Evolutionary conservation across 2,888 invertebrate genomes (phyloP), one percentile per base, ranked within the genome.

Genomic region (Melieria picta): DNA sequence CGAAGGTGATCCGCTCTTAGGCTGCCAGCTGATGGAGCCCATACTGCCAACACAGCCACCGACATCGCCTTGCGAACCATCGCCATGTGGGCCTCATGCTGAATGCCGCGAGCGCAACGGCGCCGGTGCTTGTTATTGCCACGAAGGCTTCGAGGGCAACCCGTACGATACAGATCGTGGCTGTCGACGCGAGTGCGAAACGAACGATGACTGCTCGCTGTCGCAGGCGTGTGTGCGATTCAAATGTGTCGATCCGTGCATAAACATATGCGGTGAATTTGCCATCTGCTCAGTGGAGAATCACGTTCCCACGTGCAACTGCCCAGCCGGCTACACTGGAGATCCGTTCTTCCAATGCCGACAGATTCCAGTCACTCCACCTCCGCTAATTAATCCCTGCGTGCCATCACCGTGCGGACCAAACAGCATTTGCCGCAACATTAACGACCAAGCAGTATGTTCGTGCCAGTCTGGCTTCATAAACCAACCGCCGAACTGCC

Each of bases 361-460:
- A 80, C 90, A 90, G 83, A 88, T 91, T 65, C 86, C 79, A 4
- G 75, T 79, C 0, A 81, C 84, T 1, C 80, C 81, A 3, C 74
- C 81, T 4, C 88, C 89, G 61, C 86, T 88, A 50, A 79, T 89
- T 72, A 92, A 94, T 81, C 94, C 94, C 7, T 96, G 96, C 80
- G 90, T 91, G 74, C 94, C 94, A 68, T 91, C 94, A 43, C 95
- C 96, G 0, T 96, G 96, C 84, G 96, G 96, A 65, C 94, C 94
- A 0, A 94, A 95, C 84, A 94, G 94, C 82, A 93, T 94, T 82
- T 96, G 96, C 76, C 90, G 94, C 80, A 91, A 91, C 79, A 91
- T 93, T 7, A 93, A 94, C 80, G 89, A 89, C 79, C 94, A 94
- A 87, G 94, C 94, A 0, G 94, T 94, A 0, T 96, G 96, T 84